These are phyloP conservation scores for Petrolisthes cinctipes DNA, from an alignment of 2,888 invertebrate species.

Conservation along the genomic window DNA sequence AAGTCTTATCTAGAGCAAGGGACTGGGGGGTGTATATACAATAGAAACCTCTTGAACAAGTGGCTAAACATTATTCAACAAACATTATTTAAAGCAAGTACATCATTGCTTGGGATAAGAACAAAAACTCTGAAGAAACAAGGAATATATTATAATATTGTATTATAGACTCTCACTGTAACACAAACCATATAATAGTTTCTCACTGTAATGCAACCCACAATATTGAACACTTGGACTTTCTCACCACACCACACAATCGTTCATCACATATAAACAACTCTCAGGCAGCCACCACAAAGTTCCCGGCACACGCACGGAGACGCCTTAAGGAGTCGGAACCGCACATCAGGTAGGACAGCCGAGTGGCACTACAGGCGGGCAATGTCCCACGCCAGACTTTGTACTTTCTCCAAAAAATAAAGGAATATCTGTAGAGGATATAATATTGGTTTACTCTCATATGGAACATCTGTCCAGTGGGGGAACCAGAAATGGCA, in stretches of 20 bases:
- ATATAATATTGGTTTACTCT: conserved; percentile 5
- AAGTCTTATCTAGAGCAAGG: conserved; percentile 31
- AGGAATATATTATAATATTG: conserved; percentile 8
- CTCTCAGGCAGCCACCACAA: conserved; percentile 17
- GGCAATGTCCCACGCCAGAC: conserved; percentile 15
- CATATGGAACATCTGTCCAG: conserved; percentile 24
- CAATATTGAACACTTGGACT: conserved; percentile 22
- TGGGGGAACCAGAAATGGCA: conserved; percentile 48
- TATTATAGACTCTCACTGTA: conserved; percentile 25
- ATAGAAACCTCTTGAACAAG: conserved; percentile 39
- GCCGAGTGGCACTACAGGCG: conserved; percentile 4
- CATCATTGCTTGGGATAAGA: not conserved
- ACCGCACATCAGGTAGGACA: not conserved
- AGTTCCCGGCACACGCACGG: not conserved
- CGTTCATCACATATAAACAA: conserved; percentile 22
- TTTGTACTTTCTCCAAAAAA: conserved; percentile 60
- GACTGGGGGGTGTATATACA: conserved; percentile 41
- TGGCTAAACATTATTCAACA: conserved; percentile 39
- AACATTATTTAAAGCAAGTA: conserved; percentile 13
- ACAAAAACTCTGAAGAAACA: conserved; percentile 12
- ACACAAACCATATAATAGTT: not conserved
- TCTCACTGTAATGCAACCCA: conserved; percentile 13
- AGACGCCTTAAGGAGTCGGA: not conserved
- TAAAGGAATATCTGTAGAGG: conserved; percentile 43
- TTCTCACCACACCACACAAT: conserved; percentile 24